A percentile compares a stretch with the other conserved stretches of the same genome.
phyloP scores from a whole-genome alignment of 92 coral and sea anemone genomes.

The Virgularia gustaviana region DNA sequence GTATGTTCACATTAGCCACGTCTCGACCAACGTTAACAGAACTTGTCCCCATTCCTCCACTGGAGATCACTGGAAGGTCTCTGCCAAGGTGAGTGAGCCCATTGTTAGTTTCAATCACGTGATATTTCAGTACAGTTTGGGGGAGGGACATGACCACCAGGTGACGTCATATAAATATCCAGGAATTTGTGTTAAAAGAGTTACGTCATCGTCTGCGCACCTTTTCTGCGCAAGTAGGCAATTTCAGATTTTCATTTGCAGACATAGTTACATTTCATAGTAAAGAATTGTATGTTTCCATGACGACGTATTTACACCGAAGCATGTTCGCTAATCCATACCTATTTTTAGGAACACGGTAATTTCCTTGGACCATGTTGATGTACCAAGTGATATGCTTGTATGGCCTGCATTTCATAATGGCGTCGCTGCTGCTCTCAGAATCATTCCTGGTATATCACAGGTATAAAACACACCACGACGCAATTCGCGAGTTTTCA shows the following conservation, averaged over 20 bases:
- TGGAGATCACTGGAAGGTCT: constrained; percentile 87
- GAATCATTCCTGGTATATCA: constrained; percentile 87
- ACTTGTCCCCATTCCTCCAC: constrained; percentile 79
- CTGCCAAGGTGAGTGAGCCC: constrained; percentile 87
- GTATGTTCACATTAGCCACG: constrained; percentile 93
- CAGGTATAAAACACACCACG: constrained; percentile 52
- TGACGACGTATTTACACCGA: too few relatives aligned
- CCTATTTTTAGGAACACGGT: constrained; percentile 67
- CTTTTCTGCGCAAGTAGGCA: too few relatives aligned
- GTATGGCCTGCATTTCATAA: constrained; percentile 95
- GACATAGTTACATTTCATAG: too few relatives aligned
- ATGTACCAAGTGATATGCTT: constrained; percentile 84
- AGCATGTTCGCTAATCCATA: too few relatives aligned
- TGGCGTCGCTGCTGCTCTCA: constrained; percentile 94
- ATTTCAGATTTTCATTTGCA: too few relatives aligned
- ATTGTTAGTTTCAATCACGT: not conserved
- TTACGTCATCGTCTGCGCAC: too few relatives aligned
- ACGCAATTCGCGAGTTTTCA: not conserved
- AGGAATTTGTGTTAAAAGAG: too few relatives aligned
- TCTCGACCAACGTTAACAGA: constrained; percentile 90
- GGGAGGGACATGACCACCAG: not conserved
- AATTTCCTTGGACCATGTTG: constrained; percentile 89
- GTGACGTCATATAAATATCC: too few relatives aligned
- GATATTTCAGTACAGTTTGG: too few relatives aligned
- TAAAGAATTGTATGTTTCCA: too few relatives aligned